phyloP scores from a whole-genome alignment of 2,797 vertebrate species.

The Nasua narica region DNA sequence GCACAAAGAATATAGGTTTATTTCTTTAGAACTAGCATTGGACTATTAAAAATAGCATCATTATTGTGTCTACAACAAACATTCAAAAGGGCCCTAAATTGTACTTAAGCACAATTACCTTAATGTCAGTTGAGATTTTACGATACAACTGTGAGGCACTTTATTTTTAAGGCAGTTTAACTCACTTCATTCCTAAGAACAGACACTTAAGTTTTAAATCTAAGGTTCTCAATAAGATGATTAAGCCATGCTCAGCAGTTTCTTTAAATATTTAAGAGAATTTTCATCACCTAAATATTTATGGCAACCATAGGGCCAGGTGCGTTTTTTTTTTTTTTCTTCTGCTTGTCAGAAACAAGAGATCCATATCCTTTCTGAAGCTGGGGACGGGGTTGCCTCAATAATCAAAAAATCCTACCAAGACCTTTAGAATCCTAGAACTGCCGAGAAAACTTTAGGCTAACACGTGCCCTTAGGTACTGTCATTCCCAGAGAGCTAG shows the following conservation, averaged over 20 bases:
- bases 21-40: slow-evolving; percentile 54
- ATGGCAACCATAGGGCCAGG: slow-evolving; percentile 49
- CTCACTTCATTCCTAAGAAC: slow-evolving; percentile 51
- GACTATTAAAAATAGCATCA: slow-evolving; percentile 66
- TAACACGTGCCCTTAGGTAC: neutral
- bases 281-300: slow-evolving; percentile 70
- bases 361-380: neutral
- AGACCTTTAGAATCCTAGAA: neutral
- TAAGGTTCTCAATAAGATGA: slow-evolving; percentile 64
- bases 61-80: slow-evolving; percentile 61
- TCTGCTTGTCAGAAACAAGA: neutral
- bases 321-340: neutral
- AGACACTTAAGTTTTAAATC: slow-evolving; percentile 69
- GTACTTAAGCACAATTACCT: slow-evolving; percentile 71
- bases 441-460: neutral
- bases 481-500: neutral
- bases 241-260: slow-evolving; percentile 69
- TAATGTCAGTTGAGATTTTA: slow-evolving; percentile 74
- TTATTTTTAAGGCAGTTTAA: slow-evolving; percentile 75
- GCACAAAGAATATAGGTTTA: slow-evolving; percentile 42
- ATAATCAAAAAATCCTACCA: neutral
- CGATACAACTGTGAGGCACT: slow-evolving; percentile 54
- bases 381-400: neutral
- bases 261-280: slow-evolving; percentile 73
- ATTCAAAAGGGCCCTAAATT: slow-evolving; percentile 62